Evolutionary conservation across 1,140 invertebrate genomes (phyloP), one percentile per base, ranked within the genome.

Genomic region (Zaprionus kolodkinae): DNA sequence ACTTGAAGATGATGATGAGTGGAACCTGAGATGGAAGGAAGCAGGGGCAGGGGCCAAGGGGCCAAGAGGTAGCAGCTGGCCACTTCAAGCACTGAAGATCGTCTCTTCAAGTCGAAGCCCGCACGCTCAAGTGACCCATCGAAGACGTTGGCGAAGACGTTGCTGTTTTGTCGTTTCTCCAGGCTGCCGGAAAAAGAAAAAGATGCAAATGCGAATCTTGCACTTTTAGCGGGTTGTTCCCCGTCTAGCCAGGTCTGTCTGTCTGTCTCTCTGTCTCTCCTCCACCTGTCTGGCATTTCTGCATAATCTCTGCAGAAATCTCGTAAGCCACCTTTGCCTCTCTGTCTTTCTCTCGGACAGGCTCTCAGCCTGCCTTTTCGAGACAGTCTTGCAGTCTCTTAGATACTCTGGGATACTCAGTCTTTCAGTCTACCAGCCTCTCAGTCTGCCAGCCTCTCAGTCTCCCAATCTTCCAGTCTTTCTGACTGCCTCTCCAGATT

Each of bases 171-270:
- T 38, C 30, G 13, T 48, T 48, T 13, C 38, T 15, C 12, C 52
- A 55, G 63, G 25, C 25, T 66, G 64, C 64, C 64, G 64, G 64
- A 66, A 66, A 56, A 30, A 30, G 64, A 54, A 66, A 66, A 57
- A 57, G 54, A 48, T 57, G 54, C 54, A 35, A 21, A 21, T 27
- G 55, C 52, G 27, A n/a, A 66, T 57, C 45, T 56, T 21, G 27
- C 30, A 36, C 15, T 50, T 50, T 48, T 5, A n/a, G 6, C 38
- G 13, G 6, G 13, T 15, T 48, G 45, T 48, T 9, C 11, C 3
- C 45, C 3, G 45, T 50, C 21, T 25, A 50, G 17, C 3, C 21
- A 21, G 9, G 21, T 0, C 48, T 38, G 15, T 54, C 52, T 43
- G 45, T 64, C 36, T 43, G 6, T 48, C 43, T 17, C 7, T 27